Evolutionary conservation across 1,140 invertebrate species (phyloP), one percentile per base, ranked within the genome.

Genomic region (Phenacoccus solenopsis): DNA sequence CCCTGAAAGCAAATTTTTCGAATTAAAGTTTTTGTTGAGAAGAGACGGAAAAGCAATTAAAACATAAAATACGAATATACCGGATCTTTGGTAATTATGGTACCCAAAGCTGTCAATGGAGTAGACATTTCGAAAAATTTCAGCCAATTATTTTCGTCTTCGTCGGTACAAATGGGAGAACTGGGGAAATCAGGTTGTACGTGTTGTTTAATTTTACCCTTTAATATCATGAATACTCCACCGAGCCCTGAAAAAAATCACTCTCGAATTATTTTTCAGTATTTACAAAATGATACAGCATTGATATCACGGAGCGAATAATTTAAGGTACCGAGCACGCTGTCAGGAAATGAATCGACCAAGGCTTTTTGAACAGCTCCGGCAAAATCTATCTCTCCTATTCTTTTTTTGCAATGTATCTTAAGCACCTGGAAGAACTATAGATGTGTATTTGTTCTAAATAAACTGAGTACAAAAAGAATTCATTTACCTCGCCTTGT

Each of bases 171-270:
- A 22, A 98, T 76, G 0, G 93, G 88, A 10, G 78, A 83, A 69
- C 80, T 79, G 1, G 91, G 90, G 80, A 97, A 98, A 78, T 96
- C 91, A 57, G 90, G 88, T 94, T 98, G 98, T 69, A 98, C 87
- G 78, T 98, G 96, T 76, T 93, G 86, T 76, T 92, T 91, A 0
- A 86, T 90, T 77, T 87, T 88, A 0, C 94, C 94, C 73, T 87
- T 82, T 74, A 87, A 87, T 57, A 98, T 78, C n/a, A 94, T 71
- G 79, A 98, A 97, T 32, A 87, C 84, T 72, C 95, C 95, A 67
- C 94, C 95, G 16, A 98, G 76, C 72, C 89, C 89, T 88, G 75
- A 68, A 74, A 75, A 59, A 71, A 49, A 49, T 4, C 20, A 32
- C 30, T n/a, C n/a, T n/a, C n/a, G n/a, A n/a, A n/a, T n/a, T n/a